These are phyloP conservation scores for Lasioglossum figueresi DNA, from an alignment of 2,888 invertebrate species.

Conservation along the genomic window DNA sequence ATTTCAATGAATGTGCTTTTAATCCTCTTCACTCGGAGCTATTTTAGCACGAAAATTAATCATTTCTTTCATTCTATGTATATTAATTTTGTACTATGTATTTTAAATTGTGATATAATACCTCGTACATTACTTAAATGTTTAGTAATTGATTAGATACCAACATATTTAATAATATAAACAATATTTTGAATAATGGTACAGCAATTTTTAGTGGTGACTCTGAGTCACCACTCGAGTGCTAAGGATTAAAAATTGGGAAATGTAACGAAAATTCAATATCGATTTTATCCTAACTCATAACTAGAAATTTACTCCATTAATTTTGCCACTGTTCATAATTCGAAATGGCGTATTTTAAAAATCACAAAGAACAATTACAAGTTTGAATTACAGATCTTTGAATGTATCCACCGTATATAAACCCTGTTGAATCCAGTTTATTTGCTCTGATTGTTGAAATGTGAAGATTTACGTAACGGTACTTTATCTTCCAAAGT, in stretches of 20 bases:
- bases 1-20: no score
- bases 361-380: background rate
- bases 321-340: background rate
- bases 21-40: no score
- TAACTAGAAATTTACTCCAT: background rate
- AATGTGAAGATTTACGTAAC: slow-evolving; percentile 9
- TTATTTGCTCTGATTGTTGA: slow-evolving; percentile 10
- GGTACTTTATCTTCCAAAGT: slow-evolving; percentile 8
- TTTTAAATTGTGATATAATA: no score
- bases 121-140: no score
- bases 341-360: background rate
- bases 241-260: background rate
- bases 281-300: background rate
- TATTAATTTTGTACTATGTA: no score
- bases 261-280: background rate
- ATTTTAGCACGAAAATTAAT: no score
- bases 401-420: background rate
- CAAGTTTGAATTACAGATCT: background rate
- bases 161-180: no score
- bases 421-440: background rate
- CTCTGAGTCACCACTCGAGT: no score
- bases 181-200: no score
- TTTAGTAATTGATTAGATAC: no score
- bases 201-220: no score
- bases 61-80: no score